Conservation (phyloP, 2,888 invertebrate species). For the Drosophila nigritarsus region DNA sequence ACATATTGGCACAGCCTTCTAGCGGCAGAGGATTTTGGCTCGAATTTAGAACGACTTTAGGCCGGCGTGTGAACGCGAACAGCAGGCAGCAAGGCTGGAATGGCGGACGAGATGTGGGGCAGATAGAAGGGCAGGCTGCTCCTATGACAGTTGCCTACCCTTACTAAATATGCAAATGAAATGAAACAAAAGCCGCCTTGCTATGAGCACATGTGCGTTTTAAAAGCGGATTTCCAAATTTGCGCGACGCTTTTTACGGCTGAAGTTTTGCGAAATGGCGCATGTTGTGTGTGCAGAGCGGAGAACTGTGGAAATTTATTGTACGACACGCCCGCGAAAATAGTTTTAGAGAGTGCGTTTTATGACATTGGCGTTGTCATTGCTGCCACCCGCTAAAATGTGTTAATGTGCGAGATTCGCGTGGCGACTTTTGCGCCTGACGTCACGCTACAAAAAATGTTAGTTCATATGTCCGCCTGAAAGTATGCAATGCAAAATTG, state of each 20-base stretch:
- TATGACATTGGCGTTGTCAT: constrained; percentile 40
- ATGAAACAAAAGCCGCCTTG: constrained; percentile 58
- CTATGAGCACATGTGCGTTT: constrained; percentile 54
- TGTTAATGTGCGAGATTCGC: constrained; percentile 75
- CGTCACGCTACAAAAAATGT: constrained; percentile 28
- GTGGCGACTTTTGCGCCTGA: constrained; percentile 41
- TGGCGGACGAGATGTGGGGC: neutral
- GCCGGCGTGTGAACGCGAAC: constrained; percentile 62
- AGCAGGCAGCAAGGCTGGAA: constrained; percentile 43
- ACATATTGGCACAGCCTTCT: constrained; percentile 63
- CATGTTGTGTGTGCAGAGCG: neutral
- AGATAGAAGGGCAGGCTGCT: neutral
- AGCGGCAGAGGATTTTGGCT: constrained; percentile 30
- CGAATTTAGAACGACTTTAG: constrained; percentile 45
- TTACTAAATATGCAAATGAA: constrained; percentile 69
- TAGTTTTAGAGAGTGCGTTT: constrained; percentile 75
- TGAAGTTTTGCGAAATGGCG: constrained; percentile 5
- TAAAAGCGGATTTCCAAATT: constrained; percentile 72
- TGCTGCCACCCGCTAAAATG: constrained; percentile 48
- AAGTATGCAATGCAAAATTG: constrained; percentile 51
- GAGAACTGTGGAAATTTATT: constrained; percentile 54
- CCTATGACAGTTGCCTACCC: constrained; percentile 15
- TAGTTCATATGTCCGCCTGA: constrained; percentile 45
- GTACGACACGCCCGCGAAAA: constrained; percentile 71
- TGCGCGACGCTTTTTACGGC: constrained; percentile 44